A percentile compares a stretch with the other conserved stretches of the same genome.
Conservation (phyloP, 2,888 invertebrate species). For the Elegia similella region DNA sequence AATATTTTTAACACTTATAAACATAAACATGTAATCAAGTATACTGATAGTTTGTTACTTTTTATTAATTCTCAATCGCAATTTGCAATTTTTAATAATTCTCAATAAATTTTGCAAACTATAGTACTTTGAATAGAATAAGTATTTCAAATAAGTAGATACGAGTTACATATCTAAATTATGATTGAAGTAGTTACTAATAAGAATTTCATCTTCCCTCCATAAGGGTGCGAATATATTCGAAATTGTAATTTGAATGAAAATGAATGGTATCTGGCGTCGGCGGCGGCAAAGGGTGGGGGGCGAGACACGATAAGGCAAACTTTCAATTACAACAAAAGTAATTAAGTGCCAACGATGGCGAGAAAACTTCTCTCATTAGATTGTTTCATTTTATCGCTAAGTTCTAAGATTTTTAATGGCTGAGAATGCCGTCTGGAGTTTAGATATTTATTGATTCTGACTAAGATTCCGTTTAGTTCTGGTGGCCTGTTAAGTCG, state of each 20-base stretch:
- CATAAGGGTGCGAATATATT: constrained; percentile 8
- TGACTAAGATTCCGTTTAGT: constrained; percentile 20
- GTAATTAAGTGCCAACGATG: constrained; percentile 69
- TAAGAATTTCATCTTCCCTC: not conserved
- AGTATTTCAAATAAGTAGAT: not conserved
- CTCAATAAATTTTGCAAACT: too few relatives aligned
- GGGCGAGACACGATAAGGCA: constrained; percentile 23
- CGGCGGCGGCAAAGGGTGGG: not conserved
- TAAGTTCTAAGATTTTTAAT: constrained; percentile 64
- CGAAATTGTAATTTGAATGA: constrained; percentile 15
- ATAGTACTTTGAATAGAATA: not conserved
- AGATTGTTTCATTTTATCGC: constrained; percentile 63
- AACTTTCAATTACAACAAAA: constrained; percentile 69
- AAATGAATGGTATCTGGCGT: constrained; percentile 12
- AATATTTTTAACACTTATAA: too few relatives aligned
- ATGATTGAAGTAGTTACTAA: not conserved
- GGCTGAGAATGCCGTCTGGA: constrained; percentile 35
- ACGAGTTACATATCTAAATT: not conserved
- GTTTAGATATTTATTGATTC: constrained; percentile 38
- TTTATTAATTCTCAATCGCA: too few relatives aligned
- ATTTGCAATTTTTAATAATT: too few relatives aligned
- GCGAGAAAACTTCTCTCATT: constrained; percentile 58
- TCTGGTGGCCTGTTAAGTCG: too few relatives aligned
- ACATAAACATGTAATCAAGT: too few relatives aligned
- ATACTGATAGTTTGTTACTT: too few relatives aligned